Conservation (phyloP, 2,888 invertebrate genomes). For the Acanthosepion esculentum region DNA sequence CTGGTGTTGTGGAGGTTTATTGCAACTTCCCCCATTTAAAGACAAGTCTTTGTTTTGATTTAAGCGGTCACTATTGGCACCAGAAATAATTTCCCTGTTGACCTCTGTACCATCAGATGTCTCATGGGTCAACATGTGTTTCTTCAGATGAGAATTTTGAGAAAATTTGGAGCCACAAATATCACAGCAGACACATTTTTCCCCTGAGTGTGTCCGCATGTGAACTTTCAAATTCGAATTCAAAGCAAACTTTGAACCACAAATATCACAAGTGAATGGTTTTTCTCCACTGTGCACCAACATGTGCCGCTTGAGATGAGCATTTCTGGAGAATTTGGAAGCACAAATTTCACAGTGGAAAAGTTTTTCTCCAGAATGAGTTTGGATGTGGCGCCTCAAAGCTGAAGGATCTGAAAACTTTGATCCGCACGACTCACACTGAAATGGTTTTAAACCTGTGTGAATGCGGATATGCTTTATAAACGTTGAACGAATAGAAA, state of each 20-base stretch:
- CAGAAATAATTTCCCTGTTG: no score
- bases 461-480: conserved; percentile 1
- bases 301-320: not conserved
- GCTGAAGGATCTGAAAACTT: not conserved
- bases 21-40: no score
- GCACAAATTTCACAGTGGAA: conserved; percentile 36
- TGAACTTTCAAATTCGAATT: not conserved
- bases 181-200: not conserved
- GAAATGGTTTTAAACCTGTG: not conserved
- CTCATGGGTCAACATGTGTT: not conserved
- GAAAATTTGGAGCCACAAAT: not conserved
- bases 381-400: not conserved
- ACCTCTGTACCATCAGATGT: no score
- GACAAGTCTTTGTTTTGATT: no score
- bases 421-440: not conserved
- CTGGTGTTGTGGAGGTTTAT: no score
- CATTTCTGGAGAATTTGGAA: not conserved
- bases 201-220: not conserved
- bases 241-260: not conserved
- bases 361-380: conserved; percentile 7
- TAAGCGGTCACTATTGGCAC: no score
- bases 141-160: not conserved
- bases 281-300: not conserved
- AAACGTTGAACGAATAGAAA: not conserved
- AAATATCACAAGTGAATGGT: not conserved